These are phyloP conservation scores for Spinus olivaceus DNA, from an alignment of 2,797 vertebrate species.

Conservation along the genomic window DNA sequence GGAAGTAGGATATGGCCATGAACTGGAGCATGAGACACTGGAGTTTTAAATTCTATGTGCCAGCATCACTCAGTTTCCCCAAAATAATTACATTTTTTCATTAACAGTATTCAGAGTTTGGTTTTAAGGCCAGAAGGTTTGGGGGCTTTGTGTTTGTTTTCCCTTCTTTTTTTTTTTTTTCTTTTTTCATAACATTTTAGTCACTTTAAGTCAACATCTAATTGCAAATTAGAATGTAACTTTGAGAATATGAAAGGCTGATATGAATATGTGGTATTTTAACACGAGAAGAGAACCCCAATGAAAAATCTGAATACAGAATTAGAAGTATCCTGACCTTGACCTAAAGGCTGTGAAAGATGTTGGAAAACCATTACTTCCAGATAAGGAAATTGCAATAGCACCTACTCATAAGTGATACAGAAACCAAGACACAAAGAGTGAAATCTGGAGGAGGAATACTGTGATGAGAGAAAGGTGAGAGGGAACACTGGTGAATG, in stretches of 20 bases:
- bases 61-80: not conserved
- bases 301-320: not conserved
- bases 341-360: not conserved
- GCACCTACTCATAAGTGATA: not conserved
- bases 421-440: not conserved
- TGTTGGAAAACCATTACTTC: not conserved
- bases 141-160: accelerated
- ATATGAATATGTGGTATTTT: not conserved
- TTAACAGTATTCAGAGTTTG: not conserved
- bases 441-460: not conserved
- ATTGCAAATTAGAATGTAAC: not conserved
- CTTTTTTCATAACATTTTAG: not conserved
- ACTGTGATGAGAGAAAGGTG: not conserved
- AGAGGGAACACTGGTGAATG: not conserved
- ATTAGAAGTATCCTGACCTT: not conserved
- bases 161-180: accelerated
- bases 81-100: not conserved
- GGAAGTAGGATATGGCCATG: not conserved
- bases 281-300: not conserved
- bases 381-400: not conserved
- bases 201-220: not conserved
- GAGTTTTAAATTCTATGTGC: not conserved
- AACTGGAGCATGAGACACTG: not conserved
- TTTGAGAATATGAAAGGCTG: not conserved
- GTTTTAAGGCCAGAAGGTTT: not conserved